Evolutionary conservation across 2,888 invertebrate species (phyloP), one percentile per base, ranked within the genome.

Genomic region (Panopea generosa): DNA sequence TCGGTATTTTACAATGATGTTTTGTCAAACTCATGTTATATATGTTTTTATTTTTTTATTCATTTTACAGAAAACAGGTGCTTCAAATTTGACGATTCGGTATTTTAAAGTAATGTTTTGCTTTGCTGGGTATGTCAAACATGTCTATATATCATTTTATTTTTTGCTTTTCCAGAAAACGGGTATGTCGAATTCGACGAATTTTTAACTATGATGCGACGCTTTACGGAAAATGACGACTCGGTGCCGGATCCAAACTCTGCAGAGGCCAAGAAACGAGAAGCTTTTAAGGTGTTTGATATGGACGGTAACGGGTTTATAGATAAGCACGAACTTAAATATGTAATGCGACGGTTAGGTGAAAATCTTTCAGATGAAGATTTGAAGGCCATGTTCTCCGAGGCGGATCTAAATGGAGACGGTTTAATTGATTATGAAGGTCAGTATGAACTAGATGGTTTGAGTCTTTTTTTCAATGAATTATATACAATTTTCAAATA

Each of bases 381-480:
- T 74, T 85, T 91, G 16, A 90, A 88, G 49, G 90, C 87, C 24
- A 92, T 92, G 92, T 90, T 92, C 75, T 82, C 85, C 49, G 86
- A 90, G 60, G 92, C 92, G 0, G 92, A 92, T 74, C 81, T 88
- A 45, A 91, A 92, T 72, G 89, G 89, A 0, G 92, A 92, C 67
- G 92, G 92, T 11, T 87, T 89, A 71, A 92, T 92, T 79, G 91
- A 92, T 72, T 91, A 88, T 77, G 90, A 91, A 73, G 92, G 92
- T 91, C 70, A 61, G 83, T 20, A 22, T 11, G n/a, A 14, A 11
- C n/a, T n/a, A n/a, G n/a, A n/a, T n/a, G n/a, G n/a, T n/a, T n/a
- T n/a, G n/a, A n/a, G n/a, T n/a, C n/a, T n/a, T n/a, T n/a, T n/a
- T n/a, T n/a, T n/a, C n/a, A n/a, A n/a, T n/a, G n/a, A n/a, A n/a